Conservation (phyloP, 1,140 invertebrate species). For the Drepana arcuata region DNA sequence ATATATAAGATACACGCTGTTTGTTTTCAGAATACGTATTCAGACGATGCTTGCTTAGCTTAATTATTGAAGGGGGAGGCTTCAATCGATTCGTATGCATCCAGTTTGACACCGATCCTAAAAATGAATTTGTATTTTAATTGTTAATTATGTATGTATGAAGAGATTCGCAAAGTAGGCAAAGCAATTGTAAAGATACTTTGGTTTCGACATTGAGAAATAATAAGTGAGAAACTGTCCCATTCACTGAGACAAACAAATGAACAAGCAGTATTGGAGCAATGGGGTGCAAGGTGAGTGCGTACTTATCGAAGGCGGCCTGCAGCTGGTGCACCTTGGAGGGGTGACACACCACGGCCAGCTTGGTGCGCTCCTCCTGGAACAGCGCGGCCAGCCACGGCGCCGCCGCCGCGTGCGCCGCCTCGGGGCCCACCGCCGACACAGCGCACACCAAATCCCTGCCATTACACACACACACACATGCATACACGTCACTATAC, state of each 20-base stretch:
- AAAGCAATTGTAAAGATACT: slow-evolving; percentile 6
- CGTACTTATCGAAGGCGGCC: slow-evolving; percentile 78
- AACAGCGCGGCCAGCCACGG: slow-evolving; percentile 81
- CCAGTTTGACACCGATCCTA: slow-evolving; percentile 45
- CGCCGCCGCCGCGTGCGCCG: slow-evolving; percentile 77
- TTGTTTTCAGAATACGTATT: no score
- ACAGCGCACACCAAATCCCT: slow-evolving; percentile 79
- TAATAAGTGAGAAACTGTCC: background rate
- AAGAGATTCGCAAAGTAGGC: no score
- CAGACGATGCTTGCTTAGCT: slow-evolving; percentile 13
- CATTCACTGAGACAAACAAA: no score
- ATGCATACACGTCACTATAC: no score
- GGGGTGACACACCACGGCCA: slow-evolving; percentile 83
- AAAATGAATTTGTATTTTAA: no score
- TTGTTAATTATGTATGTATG: no score
- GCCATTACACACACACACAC: slow-evolving; percentile 17
- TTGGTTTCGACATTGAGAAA: background rate
- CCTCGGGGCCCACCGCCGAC: slow-evolving; percentile 76
- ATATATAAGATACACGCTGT: no score
- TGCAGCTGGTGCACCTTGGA: slow-evolving; percentile 79
- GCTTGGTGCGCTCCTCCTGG: slow-evolving; percentile 72
- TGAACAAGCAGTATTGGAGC: no score
- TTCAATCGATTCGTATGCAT: slow-evolving; percentile 57
- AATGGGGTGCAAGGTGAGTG: slow-evolving; percentile 14
- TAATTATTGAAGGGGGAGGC: slow-evolving; percentile 50